A percentile compares a stretch with the other conserved stretches of the same genome.
Evolutionary conservation across 2,888 invertebrate genomes (phyloP).

Genomic region (Andrena bucephala): DNA sequence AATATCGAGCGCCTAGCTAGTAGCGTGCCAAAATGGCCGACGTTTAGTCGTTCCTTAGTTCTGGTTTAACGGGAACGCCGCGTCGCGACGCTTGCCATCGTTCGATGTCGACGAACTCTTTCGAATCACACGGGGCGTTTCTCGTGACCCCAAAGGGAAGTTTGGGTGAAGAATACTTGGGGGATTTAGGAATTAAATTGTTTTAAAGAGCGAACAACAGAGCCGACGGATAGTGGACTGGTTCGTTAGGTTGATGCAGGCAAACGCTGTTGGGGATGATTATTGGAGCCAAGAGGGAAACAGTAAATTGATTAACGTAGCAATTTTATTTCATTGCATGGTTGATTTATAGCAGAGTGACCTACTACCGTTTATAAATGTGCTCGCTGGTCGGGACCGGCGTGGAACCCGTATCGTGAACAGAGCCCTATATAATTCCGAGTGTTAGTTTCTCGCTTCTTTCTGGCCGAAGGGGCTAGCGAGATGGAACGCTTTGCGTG

Average conservation of each 20-base stretch:
- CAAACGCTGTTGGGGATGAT: too few relatives aligned
- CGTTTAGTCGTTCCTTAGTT: conserved; percentile 76
- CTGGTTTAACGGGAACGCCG: conserved; percentile 58
- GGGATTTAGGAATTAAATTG: background rate
- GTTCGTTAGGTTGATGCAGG: background rate
- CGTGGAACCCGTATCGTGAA: too few relatives aligned
- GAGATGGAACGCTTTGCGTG: too few relatives aligned
- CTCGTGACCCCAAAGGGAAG: background rate
- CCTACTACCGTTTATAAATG: too few relatives aligned
- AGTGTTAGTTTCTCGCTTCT: too few relatives aligned
- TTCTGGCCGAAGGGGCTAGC: too few relatives aligned
- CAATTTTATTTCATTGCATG: too few relatives aligned
- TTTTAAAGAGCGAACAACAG: background rate
- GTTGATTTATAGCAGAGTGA: too few relatives aligned
- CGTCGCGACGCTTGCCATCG: background rate
- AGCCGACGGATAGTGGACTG: background rate
- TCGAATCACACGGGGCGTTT: background rate
- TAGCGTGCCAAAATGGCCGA: conserved; percentile 76
- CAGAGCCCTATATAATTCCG: too few relatives aligned
- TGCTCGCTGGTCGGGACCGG: too few relatives aligned
- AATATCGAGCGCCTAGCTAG: conserved; percentile 77
- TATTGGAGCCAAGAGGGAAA: too few relatives aligned
- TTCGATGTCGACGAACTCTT: background rate
- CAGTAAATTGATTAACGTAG: too few relatives aligned
- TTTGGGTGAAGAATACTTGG: background rate